Conservation (phyloP, 2,888 invertebrate species). For the Leistus spinibarbis region DNA sequence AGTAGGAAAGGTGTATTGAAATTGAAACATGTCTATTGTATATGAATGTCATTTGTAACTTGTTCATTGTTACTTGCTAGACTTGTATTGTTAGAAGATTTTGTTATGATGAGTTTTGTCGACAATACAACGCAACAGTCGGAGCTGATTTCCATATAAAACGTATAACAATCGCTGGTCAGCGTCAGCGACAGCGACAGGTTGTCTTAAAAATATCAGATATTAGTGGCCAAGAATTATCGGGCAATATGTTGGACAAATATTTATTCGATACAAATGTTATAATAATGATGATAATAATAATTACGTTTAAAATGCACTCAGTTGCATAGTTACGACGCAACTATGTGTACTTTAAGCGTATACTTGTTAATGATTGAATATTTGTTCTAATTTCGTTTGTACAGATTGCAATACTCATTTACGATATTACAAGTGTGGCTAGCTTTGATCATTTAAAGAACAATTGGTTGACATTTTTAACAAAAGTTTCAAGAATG, state of each 20-base stretch:
- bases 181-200: conserved; percentile 62
- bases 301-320: neutral
- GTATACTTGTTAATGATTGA: conserved; percentile 2
- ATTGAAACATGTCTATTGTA: neutral
- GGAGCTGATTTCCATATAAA: conserved; percentile 77
- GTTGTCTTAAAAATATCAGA: conserved; percentile 82
- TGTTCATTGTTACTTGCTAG: conserved; percentile 54
- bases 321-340: no score
- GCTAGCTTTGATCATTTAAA: conserved; percentile 78
- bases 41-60: conserved; percentile 14
- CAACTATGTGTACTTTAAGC: no score
- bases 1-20: conserved; percentile 77
- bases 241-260: conserved; percentile 78
- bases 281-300: no score
- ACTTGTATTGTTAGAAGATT: conserved; percentile 69
- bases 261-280: conserved; percentile 75
- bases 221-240: conserved; percentile 78
- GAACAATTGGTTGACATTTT: conserved; percentile 70
- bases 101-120: conserved; percentile 69
- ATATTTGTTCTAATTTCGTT: conserved; percentile 33
- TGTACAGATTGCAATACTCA: conserved; percentile 74
- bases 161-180: conserved; percentile 62
- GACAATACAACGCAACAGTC: conserved; percentile 67
- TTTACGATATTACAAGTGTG: conserved; percentile 83
- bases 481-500: conserved; percentile 57